Evolutionary conservation across 2,113 vertebrate genomes (phyloP), one percentile per base, ranked within the genome.

Genomic region (Ancistrus triradiatus): DNA sequence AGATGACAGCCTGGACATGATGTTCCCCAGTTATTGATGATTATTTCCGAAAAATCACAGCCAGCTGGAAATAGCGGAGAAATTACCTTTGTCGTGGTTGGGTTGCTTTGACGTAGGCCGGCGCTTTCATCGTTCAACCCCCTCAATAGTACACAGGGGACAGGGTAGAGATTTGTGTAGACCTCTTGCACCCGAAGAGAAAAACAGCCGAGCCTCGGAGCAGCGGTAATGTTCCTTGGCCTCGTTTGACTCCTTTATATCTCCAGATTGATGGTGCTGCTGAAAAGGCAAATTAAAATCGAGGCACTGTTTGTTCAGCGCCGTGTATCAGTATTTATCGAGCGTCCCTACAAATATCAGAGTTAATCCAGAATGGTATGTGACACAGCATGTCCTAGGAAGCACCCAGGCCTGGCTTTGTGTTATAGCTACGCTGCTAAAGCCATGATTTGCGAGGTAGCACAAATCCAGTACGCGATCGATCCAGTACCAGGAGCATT

Each of bases 261-360:
- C 53, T 47, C 14, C 40, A 33, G 21, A 50, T 24, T 27, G 48
- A 44, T 37, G 18, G 10, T 22, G 11, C 40, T 9, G 17, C n/a
- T 15, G 38, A 42, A 70, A 31, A 51, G 44, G 55, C 10, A 63
- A 60, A 78, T 49, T 71, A 74, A 77, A 68, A 70, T 49, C 40
- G 19, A 37, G 62, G 57, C 57, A 50, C 14, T 33, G 35, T 49
- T 59, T 63, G 59, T 73, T 59, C 47, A 25, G 59, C 25, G 40
- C 37, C 40, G 70, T 59, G 64, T 25, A 59, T 81, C 78, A 76
- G 79, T 79, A 72, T 70, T 63, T 66, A 70, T 68, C 21, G 64
- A 46, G 68, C 33, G 74, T 75, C 73, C 70, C 66, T 79, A 24
- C 46, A 77, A 83, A 88, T 85, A 84, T 84, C 82, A 83, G 76